These are phyloP conservation scores for Sinocyclocheilus maitianheensis DNA, from an alignment of 2,113 vertebrate species.

Conservation along the genomic window DNA sequence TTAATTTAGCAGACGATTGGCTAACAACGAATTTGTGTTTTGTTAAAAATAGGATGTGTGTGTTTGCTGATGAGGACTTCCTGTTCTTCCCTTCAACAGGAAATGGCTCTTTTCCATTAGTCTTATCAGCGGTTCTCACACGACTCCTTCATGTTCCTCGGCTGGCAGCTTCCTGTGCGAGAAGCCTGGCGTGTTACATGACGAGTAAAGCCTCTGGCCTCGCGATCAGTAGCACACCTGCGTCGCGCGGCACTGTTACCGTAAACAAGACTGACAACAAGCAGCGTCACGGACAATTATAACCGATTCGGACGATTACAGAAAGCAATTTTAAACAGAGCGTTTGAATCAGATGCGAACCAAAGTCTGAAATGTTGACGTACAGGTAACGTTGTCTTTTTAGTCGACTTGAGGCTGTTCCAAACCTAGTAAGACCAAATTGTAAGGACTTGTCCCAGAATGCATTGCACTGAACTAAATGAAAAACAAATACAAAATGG, in stretches of 20 bases:
- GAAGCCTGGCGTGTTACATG: neutral
- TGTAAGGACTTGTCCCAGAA: neutral
- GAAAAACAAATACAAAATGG: neutral
- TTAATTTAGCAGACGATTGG: neutral
- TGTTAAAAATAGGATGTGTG: neutral
- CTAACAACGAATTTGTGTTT: neutral
- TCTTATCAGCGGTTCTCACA: slow-evolving; percentile 57
- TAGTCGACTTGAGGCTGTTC: neutral
- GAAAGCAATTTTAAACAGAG: neutral
- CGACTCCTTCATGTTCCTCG: slow-evolving; percentile 6
- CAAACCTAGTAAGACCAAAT: neutral
- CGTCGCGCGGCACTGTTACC: neutral
- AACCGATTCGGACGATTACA: neutral
- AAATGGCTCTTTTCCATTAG: slow-evolving; percentile 21
- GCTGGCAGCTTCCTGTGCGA: slow-evolving; percentile 3
- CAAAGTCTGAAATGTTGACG: neutral
- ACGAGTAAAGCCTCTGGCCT: neutral
- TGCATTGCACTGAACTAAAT: neutral
- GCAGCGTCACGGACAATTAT: neutral
- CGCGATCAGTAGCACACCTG: neutral
- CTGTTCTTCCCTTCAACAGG: slow-evolving; percentile 39
- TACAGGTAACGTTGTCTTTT: neutral
- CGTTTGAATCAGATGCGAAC: neutral
- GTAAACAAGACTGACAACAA: neutral
- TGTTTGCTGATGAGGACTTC: slow-evolving; percentile 42